Base-by-base conservation (phyloP, 1,140 invertebrate genomes). In the Plutomurus gul region DNA sequence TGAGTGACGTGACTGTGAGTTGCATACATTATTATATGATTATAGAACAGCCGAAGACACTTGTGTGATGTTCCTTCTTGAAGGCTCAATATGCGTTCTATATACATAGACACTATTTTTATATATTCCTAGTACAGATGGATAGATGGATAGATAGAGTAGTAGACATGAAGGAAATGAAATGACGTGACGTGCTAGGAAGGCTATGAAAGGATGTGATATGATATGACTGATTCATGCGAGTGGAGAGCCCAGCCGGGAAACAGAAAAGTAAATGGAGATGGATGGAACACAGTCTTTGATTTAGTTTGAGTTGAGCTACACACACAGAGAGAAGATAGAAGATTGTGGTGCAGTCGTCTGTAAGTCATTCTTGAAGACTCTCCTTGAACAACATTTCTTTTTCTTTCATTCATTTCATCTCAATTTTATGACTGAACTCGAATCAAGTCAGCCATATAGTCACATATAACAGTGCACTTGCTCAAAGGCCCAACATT, bases 341-440 rank as follows among this genome's bases (percentile, higher is more conserved):
- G 56, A 33, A 20, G 13, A 65, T 27, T 65, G 56, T n/a, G 16
- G 56, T 33, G 27, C 56, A 65, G 11, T 65, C 56, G 27, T 65
- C 13, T 65, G 56, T 33, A 65, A 65, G 27, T 25, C 56, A 65
- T n/a, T 65, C 30, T 65, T 33, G 56, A 33, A 27, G 56, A 36
- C 56, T 30, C n/a, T n/a, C 56, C 27, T 65, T 65, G 27, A 65
- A 65, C 56, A 65, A 65, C 56, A 30, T 65, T 56, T 27, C 51
- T 16, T 56, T 65, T 25, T 30, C 51, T 27, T 60, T 30, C 27
- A 33, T 33, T 65, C 56, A 65, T 65, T 65, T 65, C 56, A 16
- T 27, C 18, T 30, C 25, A 65, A 33, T 65, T 65, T 65, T 27
- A 16, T 33, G 16, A n/a, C 16, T 65, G 10, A 33, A 33, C 56